Base-by-base conservation (phyloP, 1,140 invertebrate species). In the Drosophila auraria region DNA sequence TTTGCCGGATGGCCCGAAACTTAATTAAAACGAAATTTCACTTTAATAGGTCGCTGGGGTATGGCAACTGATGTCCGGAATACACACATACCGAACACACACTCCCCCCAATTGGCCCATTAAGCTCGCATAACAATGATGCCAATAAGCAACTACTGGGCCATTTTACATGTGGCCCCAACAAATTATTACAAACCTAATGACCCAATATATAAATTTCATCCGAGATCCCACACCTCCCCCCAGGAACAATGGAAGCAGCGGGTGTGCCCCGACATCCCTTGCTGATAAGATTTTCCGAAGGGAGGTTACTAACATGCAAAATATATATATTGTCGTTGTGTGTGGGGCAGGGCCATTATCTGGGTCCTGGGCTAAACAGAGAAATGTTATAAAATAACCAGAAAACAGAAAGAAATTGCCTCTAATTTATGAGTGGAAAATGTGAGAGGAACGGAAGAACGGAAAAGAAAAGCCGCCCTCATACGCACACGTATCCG, bases 151-250 rank as follows among this genome's bases (percentile, higher is more conserved):
- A 61, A 82, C 79, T 66, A 73, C 60, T 62, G 63, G 65, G 77
- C 64, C 75, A 71, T 65, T 84, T 81, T 84, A 84, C 82, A 84
- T 83, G 76, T 81, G 74, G 74, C 62, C 78, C 62, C 71, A 82
- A 81, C 83, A 87, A 87, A 87, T 87, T 87, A 87, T 87, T 87
- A 87, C 83, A 87, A 78, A 80, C 83, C 83, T 87, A 87, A 87
- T 87, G 83, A 82, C 83, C 83, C 82, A 82, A 87, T 82, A 87
- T 82, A 87, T 86, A 86, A 86, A 84, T 83, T 84, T 84, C 57
- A 40, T 40, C 54, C 68, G 5, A 59, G 44, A 15, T 36, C 50
- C 49, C 50, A 20, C n/a, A 20, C n/a, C 17, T 4, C 60, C 23
- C 17, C 51, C 47, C 40, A 27, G 61, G 20, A 20, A 86, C 81